phyloP scores from a whole-genome alignment of 2,888 invertebrate genomes.

The Sinopyrophorus schimmeli region DNA sequence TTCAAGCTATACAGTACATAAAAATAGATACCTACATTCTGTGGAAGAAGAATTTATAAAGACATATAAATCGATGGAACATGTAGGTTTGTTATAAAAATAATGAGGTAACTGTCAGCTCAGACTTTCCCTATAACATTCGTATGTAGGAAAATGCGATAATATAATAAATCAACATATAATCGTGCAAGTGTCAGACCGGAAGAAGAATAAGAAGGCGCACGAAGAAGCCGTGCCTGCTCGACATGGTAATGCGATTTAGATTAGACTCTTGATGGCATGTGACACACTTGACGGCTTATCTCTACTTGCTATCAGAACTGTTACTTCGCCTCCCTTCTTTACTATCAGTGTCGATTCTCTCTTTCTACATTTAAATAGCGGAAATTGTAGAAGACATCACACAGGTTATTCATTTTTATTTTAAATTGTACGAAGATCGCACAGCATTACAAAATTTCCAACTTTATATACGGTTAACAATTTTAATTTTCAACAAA shows the following conservation, averaged over 20 bases:
- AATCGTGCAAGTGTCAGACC: slow-evolving; percentile 45
- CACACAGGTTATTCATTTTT: slow-evolving; percentile 16
- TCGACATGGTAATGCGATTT: slow-evolving; percentile 49
- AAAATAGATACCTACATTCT: slow-evolving; percentile 7
- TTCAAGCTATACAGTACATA: too few relatives aligned
- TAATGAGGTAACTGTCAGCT: slow-evolving; percentile 32
- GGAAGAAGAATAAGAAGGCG: slow-evolving; percentile 40
- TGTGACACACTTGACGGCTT: slow-evolving; percentile 51
- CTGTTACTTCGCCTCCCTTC: slow-evolving; percentile 40
- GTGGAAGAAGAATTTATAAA: slow-evolving; percentile 18
- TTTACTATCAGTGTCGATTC: slow-evolving; percentile 29
- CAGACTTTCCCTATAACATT: slow-evolving; percentile 31
- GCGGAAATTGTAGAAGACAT: slow-evolving; percentile 32
- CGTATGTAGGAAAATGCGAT: slow-evolving; percentile 40
- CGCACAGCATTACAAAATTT: too few relatives aligned
- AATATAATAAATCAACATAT: slow-evolving; percentile 49
- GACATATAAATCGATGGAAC: slow-evolving; percentile 23
- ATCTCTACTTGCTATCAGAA: slow-evolving; percentile 46
- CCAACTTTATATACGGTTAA: too few relatives aligned
- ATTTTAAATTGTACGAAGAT: too few relatives aligned
- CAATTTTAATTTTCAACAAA: too few relatives aligned
- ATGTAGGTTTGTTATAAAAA: slow-evolving; percentile 31
- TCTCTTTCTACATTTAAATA: slow-evolving; percentile 32
- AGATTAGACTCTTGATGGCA: slow-evolving; percentile 52
- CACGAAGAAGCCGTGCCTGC: slow-evolving; percentile 34